A percentile compares a stretch with the other conserved stretches of the same genome.
Conservation (phyloP, 2,888 invertebrate species). For the Acrobasis repandana region DNA sequence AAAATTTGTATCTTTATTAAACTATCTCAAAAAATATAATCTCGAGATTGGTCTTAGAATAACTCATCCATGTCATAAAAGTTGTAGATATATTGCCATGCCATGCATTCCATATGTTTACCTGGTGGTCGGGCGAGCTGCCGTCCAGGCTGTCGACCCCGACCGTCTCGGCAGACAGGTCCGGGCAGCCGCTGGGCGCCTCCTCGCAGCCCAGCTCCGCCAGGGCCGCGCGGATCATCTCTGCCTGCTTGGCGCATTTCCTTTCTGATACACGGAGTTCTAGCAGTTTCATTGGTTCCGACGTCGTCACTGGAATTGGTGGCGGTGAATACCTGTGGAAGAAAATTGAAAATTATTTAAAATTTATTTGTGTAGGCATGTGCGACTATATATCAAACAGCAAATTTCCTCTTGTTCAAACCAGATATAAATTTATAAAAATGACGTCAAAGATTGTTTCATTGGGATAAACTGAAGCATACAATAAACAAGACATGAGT, state of each 20-base stretch:
- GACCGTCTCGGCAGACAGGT: constrained; percentile 90
- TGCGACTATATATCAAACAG: no score
- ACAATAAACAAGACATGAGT: neutral
- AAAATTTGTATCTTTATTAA: no score
- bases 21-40: no score
- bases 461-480: neutral
- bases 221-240: constrained; percentile 92
- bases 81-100: neutral
- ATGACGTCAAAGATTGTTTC: neutral
- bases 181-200: constrained; percentile 91
- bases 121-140: constrained; percentile 86
- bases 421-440: neutral
- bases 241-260: constrained; percentile 91
- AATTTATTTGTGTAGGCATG: no score
- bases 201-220: constrained; percentile 95
- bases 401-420: no score
- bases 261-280: constrained; percentile 92
- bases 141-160: constrained; percentile 85
- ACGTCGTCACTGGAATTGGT: constrained; percentile 70
- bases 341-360: neutral
- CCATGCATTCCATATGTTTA: constrained; percentile 47
- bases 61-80: no score
- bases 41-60: no score
- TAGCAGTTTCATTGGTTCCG: constrained; percentile 88
- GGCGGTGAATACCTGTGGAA: constrained; percentile 71